Base-by-base conservation (phyloP, 2,113 vertebrate species). In the Sorex fumeus region DNA sequence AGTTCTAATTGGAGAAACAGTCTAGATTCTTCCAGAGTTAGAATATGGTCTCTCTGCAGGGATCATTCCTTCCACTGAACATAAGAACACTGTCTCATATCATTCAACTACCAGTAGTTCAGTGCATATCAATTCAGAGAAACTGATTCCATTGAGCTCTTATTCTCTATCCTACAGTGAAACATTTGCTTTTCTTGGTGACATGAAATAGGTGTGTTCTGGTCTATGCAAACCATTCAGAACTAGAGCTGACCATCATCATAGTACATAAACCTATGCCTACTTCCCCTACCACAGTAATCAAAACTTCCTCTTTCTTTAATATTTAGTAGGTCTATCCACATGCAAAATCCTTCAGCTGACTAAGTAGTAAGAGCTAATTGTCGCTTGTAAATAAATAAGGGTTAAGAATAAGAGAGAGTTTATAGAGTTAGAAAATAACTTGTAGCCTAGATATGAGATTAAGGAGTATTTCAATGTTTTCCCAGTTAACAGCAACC, bases 51-150 rank as follows among this genome's bases (percentile, higher is more conserved):
- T n/a, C 80, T 74, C 75, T 90, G n/a, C 30, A 80, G 82, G 7
- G 64, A 30, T 71, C 71, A 70, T 36, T 85, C 40, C 64, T 86
- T 81, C 76, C 25, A 72, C n/a, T 45, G 69, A 93, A 77, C 16
- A 69, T 47, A 47, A 88, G 25, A 25, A 36, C 27, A n/a, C 28
- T 27, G 60, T 10, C 8, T 21, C 53, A 36, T 53, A 4, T 28
- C 60, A 74, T 71, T 36, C 43, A 88, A 69, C 76, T 60, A 45
- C 28, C 27, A 79, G 18, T 21, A 89, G 81, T 84, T 69, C 15
- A 45, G 3, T 71, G 13, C 2, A 1, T 57, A 85, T 85, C 23
- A 40, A 27, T n/a, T 92, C 83, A 47, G 16, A 36, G 4, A 43
- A 28, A 62, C 32, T 4, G 57, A 4, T 43, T 74, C n/a, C 43